Percentiles rank a stretch among this genome's conserved stretches.
phyloP scores from a whole-genome alignment of 2,113 vertebrate species.

The Nycticorax nycticorax region DNA sequence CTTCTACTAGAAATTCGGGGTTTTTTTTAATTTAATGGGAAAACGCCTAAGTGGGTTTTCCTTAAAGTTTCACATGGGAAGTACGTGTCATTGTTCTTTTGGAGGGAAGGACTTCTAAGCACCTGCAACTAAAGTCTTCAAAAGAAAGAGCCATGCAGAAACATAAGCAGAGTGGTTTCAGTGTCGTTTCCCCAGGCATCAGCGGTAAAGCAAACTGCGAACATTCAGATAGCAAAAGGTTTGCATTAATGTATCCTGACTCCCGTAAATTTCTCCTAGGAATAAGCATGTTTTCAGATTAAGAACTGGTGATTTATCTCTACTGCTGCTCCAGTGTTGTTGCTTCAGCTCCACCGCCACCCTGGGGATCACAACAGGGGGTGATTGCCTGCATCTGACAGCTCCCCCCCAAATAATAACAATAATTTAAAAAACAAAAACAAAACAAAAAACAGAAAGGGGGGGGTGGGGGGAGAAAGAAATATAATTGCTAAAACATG shows the following conservation, averaged over 20 bases:
- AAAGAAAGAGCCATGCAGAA: neutral
- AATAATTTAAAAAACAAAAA: neutral
- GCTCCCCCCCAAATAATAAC: neutral
- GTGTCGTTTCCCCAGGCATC: neutral
- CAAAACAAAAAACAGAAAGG: neutral
- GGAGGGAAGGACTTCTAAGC: neutral
- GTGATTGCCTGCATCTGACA: neutral
- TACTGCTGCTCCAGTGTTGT: neutral
- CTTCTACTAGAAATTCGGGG: neutral
- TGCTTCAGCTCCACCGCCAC: neutral
- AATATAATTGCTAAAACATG: conserved; percentile 59
- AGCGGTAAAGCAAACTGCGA: neutral
- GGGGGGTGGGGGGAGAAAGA: neutral
- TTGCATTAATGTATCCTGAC: neutral
- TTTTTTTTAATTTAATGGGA: neutral
- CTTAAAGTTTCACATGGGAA: neutral
- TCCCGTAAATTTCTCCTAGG: neutral
- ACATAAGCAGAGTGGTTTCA: neutral
- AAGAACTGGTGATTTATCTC: neutral
- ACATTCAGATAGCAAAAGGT: neutral
- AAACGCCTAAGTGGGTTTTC: neutral
- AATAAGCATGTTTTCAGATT: neutral
- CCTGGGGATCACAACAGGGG: neutral
- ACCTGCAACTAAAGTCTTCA: neutral
- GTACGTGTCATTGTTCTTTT: neutral